Evolutionary conservation across 2,888 invertebrate genomes (phyloP), one percentile per base, ranked within the genome.

Genomic region (Stenoptilia bipunctidactyla): DNA sequence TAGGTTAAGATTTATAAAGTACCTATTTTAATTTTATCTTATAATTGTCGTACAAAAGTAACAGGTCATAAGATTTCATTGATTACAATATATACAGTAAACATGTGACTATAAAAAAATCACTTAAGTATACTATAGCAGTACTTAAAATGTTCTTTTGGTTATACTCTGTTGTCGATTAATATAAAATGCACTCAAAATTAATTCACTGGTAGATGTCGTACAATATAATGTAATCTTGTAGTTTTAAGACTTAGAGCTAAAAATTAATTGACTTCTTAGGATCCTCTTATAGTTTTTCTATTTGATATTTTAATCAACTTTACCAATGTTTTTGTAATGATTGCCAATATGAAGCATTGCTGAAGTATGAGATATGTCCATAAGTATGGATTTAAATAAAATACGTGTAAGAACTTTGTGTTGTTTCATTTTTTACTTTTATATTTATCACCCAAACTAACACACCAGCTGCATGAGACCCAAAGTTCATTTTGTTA

Each of bases 241-340:
- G 55, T 67, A 70, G 61, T 46, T 46, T 45, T 70, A 70, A 71
- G 67, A 50, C 51, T 60, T 75, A 70, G 67, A 59, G 60, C 62
- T 66, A 58, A 67, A 66, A 60, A 61, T 54, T 70, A 63, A 62
- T 60, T 68, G 51, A 61, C 68, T 60, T 66, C 58, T 62, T 66
- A 67, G 73, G 67, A 62, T 60, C 58, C 56, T 68, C 65, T 58
- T 64, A 69, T 69, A 62, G 63, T 71, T 72, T 80, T 75, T 80
- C 67, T 74, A 72, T 72, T 71, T 65, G 58, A 69, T 69, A 70
- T 66, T 65, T 44, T 53, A 62, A 67, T 59, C 58, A 45, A 53
- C 67, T 74, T 69, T 62, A 58, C 48, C 65, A 68, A 69, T 80
- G 77, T 77, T 67, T 75, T 77, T 69, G 57, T 73, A 69, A 47